phyloP scores from a whole-genome alignment of 2,113 vertebrate species.

The Meles meles region DNA sequence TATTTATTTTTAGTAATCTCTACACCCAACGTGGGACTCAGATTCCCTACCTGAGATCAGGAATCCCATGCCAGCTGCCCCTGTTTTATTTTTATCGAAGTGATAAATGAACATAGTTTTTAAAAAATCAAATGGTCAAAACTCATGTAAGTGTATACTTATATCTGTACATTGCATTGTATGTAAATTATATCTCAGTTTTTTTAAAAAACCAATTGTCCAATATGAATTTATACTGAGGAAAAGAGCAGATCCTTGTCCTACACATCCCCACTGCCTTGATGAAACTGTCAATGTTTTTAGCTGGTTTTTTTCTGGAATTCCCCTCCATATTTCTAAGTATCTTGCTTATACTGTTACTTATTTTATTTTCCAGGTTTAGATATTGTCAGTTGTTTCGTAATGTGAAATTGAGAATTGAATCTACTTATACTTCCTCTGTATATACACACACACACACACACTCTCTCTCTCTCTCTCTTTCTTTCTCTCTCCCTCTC shows the following conservation, averaged over 20 bases:
- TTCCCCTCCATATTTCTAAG: background rate
- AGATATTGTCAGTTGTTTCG: background rate
- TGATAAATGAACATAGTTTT: background rate
- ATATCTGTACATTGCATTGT: background rate
- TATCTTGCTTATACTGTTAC: background rate
- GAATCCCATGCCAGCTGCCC: background rate
- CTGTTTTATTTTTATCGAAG: constrained; percentile 27
- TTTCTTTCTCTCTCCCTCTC: background rate
- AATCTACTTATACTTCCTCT: background rate
- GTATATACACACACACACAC: background rate
- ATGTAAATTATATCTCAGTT: background rate
- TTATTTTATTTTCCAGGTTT: background rate
- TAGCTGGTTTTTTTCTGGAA: background rate
- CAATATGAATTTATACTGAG: background rate
- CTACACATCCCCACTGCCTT: too few relatives aligned
- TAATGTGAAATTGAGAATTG: background rate
- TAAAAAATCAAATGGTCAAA: background rate
- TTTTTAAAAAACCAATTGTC: background rate
- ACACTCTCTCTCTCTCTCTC: too few relatives aligned
- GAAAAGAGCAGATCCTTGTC: background rate
- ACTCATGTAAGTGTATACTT: background rate
- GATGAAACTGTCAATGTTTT: background rate
- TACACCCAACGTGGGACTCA: background rate
- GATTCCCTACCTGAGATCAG: background rate
- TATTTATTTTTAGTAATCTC: background rate